Conservation (phyloP, 2,113 vertebrate species). For the Glaucidium brasilianum region DNA sequence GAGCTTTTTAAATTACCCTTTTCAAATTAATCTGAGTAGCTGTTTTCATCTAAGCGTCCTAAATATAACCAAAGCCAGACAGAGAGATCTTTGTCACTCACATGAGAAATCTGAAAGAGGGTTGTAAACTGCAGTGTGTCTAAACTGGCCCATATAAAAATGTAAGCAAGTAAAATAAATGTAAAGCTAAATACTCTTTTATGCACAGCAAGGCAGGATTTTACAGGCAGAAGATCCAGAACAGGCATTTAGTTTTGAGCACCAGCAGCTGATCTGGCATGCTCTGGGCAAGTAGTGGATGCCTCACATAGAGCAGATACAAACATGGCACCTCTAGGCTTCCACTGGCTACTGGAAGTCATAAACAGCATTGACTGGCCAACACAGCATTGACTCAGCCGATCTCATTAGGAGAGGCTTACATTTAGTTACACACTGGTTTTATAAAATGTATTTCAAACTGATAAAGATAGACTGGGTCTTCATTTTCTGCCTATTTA, state of each 20-base stretch:
- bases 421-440: not conserved
- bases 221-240: not conserved
- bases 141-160: not conserved
- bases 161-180: not conserved
- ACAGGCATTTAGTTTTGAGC: not conserved
- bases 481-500: not conserved
- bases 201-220: not conserved
- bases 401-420: not conserved
- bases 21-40: conserved; percentile 29
- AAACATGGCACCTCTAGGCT: not conserved
- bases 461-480: not conserved
- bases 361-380: not conserved
- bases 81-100: conserved; percentile 57
- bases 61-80: conserved; percentile 53
- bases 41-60: conserved; percentile 43
- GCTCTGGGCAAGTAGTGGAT: not conserved
- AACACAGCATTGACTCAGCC: not conserved
- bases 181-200: not conserved
- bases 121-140: not conserved
- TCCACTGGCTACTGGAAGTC: not conserved
- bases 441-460: not conserved
- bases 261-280: not conserved
- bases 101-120: conserved; percentile 4
- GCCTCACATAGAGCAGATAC: not conserved
- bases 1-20: conserved; percentile 20